A percentile compares a stretch with the other conserved stretches of the same genome.
phyloP scores from a whole-genome alignment of 2,797 vertebrate genomes.

The Sebastes diaconus region DNA sequence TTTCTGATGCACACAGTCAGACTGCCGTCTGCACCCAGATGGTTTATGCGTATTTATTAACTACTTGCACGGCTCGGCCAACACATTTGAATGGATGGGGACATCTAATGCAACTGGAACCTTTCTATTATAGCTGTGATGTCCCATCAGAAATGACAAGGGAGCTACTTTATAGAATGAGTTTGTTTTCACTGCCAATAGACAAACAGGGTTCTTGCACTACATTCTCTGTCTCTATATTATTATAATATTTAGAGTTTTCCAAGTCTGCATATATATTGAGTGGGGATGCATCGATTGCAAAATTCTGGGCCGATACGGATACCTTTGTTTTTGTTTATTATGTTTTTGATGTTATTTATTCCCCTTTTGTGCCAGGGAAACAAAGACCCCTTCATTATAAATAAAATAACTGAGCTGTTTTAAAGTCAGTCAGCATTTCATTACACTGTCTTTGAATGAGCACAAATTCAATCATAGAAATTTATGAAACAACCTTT shows the following conservation, averaged over 20 bases:
- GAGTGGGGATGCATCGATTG: too few species aligned
- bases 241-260: background rate
- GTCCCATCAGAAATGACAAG: background rate
- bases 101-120: background rate
- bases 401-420: too few species aligned
- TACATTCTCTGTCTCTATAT: background rate
- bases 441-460: too few species aligned
- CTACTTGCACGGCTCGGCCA: slow-evolving; percentile 14
- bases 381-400: too few species aligned
- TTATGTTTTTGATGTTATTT: too few species aligned
- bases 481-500: too few species aligned
- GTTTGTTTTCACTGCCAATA: background rate
- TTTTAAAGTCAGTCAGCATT: too few species aligned
- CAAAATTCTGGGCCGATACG: too few species aligned
- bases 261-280: too few species aligned
- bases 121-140: background rate
- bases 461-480: too few species aligned
- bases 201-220: background rate
- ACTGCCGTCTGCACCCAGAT: slow-evolving; percentile 21
- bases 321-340: too few species aligned
- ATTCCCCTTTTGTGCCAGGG: too few species aligned
- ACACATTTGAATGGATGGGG: slow-evolving; percentile 11
- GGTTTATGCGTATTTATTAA: slow-evolving; percentile 21
- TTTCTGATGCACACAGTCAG: background rate
- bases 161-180: background rate